Evolutionary conservation across 1,140 invertebrate genomes (phyloP), one percentile per base, ranked within the genome.

Genomic region (Littorina saxatilis): DNA sequence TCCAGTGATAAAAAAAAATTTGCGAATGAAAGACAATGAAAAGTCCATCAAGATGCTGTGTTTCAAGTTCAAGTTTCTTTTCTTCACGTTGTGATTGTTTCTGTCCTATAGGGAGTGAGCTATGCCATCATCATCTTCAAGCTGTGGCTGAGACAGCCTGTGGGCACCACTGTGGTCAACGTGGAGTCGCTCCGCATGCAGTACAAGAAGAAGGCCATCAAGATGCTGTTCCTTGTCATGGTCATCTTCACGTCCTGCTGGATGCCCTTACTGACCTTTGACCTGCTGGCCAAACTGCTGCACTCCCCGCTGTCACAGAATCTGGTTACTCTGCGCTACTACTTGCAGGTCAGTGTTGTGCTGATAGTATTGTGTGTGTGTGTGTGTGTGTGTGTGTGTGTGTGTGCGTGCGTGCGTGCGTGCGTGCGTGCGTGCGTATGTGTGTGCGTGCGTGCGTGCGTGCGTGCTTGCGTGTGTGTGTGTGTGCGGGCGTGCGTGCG

Each of bases 171-270:
- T 4, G 73, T 82, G 40, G 32, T 74, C 23, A 84, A 83, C 61
- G 81, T 80, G 17, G 80, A 83, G 75, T 77, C 84, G 7, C 68
- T 87, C 23, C 81, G 83, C 29, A 84, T 82, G 66, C 78, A 79
- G 72, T 76, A 80, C 73, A 89, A 88, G 77, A 84, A 82, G 35
- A 85, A 85, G 39, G 88, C 87, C 20, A 87, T 91, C 39, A 90
- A 90, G 77, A 89, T 91, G 88, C 72, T 91, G 52, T 74, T 88
- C 3, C 82, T 89, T 13, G 90, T 91, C 15, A 85, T 91, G 80
- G 52, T 88, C 5, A 70, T 90, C 37, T 91, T 89, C 55, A 81
- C 84, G 3, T 17, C 84, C 29, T 90, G 88, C 80, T 90, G 89
- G 89, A 79, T 84, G 13, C 90, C 90, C 0, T 79, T 88, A 0